Evolutionary conservation across 1,140 invertebrate species (phyloP).

Genomic region (Apocrypta bakeri): DNA sequence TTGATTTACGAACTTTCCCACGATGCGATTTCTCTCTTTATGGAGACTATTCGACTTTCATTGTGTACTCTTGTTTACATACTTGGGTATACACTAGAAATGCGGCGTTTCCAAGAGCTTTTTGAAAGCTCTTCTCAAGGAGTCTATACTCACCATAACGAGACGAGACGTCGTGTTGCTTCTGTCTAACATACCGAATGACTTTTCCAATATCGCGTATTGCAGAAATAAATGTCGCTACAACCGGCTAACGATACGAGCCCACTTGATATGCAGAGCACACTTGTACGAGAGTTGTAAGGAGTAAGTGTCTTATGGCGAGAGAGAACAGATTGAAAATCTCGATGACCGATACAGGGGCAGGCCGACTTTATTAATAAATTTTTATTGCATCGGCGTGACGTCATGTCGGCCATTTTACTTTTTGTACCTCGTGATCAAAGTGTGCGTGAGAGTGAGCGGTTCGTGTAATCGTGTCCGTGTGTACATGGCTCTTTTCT

Average conservation of each 20-base stretch:
- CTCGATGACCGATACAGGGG: background rate
- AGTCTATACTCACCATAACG: background rate
- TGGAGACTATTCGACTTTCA: background rate
- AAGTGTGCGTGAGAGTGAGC: background rate
- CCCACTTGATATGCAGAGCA: background rate
- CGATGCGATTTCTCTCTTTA: constrained; percentile 11
- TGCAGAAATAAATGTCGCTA: background rate
- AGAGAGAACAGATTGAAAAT: constrained; percentile 11
- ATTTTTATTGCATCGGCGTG: constrained; percentile 48
- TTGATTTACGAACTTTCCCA: background rate
- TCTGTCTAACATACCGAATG: background rate
- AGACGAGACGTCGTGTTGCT: background rate
- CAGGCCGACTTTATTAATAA: constrained; percentile 39
- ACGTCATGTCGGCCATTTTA: constrained; percentile 50
- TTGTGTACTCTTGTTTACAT: background rate
- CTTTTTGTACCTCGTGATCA: constrained; percentile 52
- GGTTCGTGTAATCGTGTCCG: background rate
- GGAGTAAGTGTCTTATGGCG: background rate
- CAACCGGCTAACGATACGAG: background rate
- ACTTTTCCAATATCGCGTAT: background rate
- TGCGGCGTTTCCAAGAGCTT: background rate
- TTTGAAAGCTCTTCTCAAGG: background rate
- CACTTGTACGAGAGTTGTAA: background rate
- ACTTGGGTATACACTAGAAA: background rate
- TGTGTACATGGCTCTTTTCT: background rate